Evolutionary conservation across 2,113 vertebrate genomes (phyloP), one percentile per base, ranked within the genome.

Genomic region (Oenanthe oenanthe): DNA sequence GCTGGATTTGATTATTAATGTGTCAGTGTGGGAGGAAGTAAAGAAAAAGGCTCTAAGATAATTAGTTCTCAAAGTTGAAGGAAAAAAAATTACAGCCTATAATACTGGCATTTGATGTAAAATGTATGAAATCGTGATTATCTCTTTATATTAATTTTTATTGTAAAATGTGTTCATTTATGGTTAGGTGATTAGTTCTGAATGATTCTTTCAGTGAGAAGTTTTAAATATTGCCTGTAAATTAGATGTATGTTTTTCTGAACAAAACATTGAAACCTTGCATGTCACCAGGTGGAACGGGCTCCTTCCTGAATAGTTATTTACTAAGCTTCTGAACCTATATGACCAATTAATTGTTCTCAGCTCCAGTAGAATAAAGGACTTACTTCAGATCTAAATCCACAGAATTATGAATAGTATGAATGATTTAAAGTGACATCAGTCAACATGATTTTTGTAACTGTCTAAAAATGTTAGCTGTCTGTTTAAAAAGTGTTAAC

Each of bases 371-470:
- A 75, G 38, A 85, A 28, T 71, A 60, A 91, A 84, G 21, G 17
- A 5, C 19, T 90, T 85, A 13, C 8, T 38, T 77, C 61, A 71
- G 12, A 31, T 63, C 17, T 63, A 67, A 62, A 80, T 7, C 4
- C 24, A 32, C 5, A 26, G 32, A 47, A 79, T 31, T 79, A 38
- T 10, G 19, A 58, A 20, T 29, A 72, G 24, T 18, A 58, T 0
- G 3, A 25, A 42, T 91, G 15, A 94, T 87, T 94, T 91, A 68
- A 96, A 81, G 84, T 74, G 87, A 91, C 85, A 89, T 56, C 48
- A 82, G 60, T 84, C 73, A 84, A 71, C 38, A 24, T 75, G 48
- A 72, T 72, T 78, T 95, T 63, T 94, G 13, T 82, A 60, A 72
- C 61, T 82, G 40, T 91, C 87, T 82, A 25, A 73, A 89, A 87